These are phyloP conservation scores for Micronycteris hirsuta DNA, from an alignment of 2,113 vertebrate species.

Conservation along the genomic window DNA sequence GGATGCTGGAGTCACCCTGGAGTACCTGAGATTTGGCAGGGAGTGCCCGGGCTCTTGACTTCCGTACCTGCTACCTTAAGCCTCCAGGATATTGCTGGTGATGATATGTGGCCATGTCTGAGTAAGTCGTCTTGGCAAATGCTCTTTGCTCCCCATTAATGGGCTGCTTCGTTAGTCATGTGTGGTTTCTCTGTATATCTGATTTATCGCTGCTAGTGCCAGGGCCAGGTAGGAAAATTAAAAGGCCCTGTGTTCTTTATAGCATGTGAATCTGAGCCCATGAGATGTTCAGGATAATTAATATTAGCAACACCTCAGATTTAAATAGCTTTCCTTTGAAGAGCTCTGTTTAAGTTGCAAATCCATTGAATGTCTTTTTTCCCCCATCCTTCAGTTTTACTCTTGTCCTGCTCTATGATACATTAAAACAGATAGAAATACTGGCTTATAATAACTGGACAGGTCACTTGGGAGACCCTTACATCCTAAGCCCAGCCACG, in stretches of 20 bases:
- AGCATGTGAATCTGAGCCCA: conserved; percentile 42
- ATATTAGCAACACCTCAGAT: conserved; percentile 42
- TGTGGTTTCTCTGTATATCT: conserved; percentile 49
- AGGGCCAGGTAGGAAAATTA: conserved; percentile 63
- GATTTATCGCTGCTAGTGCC: conserved; percentile 51
- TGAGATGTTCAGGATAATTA: conserved; percentile 49
- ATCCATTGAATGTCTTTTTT: background rate
- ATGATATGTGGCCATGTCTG: conserved; percentile 28
- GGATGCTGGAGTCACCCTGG: background rate
- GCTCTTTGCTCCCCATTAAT: conserved; percentile 55
- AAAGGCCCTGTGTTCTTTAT: conserved; percentile 62
- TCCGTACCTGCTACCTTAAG: background rate
- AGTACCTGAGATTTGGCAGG: background rate
- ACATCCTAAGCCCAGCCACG: background rate
- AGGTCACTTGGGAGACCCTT: background rate
- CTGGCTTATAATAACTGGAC: background rate
- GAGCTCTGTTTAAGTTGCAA: conserved; percentile 29
- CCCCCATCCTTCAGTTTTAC: background rate
- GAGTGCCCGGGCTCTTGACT: background rate
- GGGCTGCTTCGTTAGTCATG: conserved; percentile 56
- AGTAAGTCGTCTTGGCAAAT: conserved; percentile 52
- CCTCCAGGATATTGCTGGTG: background rate
- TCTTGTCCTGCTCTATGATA: background rate
- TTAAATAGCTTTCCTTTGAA: conserved; percentile 37
- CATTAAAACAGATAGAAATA: background rate